A percentile compares a stretch with the other conserved stretches of the same genome.
phyloP scores from a whole-genome alignment of 2,888 invertebrate species.

The Tetramorium bicarinatum region DNA sequence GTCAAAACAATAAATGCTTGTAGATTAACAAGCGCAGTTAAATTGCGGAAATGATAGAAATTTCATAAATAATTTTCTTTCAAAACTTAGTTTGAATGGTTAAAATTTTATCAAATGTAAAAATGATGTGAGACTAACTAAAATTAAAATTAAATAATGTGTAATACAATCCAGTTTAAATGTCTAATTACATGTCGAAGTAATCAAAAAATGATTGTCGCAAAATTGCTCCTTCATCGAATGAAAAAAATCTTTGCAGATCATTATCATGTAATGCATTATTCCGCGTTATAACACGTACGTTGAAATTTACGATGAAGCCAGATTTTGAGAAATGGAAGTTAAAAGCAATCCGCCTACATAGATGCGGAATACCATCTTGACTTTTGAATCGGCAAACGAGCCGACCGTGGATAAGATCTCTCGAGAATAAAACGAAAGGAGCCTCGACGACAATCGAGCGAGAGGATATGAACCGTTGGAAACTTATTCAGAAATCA shows the following conservation, averaged over 20 bases:
- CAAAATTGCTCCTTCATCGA: background rate
- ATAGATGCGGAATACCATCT: constrained; percentile 53
- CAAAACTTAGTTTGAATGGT: background rate
- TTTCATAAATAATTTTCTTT: background rate
- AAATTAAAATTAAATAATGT: background rate
- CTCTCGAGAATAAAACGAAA: constrained; percentile 67
- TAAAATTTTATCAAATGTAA: background rate
- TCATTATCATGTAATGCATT: background rate
- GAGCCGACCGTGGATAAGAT: constrained; percentile 64
- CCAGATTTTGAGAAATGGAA: constrained; percentile 49
- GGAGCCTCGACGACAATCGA: constrained; percentile 61
- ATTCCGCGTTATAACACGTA: background rate
- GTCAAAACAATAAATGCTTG: background rate
- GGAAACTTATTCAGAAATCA: constrained; percentile 64
- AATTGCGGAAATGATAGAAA: background rate
- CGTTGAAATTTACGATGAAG: background rate
- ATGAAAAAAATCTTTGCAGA: background rate
- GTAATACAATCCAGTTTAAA: background rate
- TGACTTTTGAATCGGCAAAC: constrained; percentile 71
- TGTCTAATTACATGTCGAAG: background rate
- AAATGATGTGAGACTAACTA: background rate
- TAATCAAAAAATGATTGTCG: background rate
- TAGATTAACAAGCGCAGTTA: background rate
- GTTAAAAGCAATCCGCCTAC: constrained; percentile 63
- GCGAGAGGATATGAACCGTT: constrained; percentile 41